A percentile compares a stretch with the other conserved stretches of the same genome.
phyloP scores from a whole-genome alignment of 2,797 vertebrate species.

The Chloroceryle inda region DNA sequence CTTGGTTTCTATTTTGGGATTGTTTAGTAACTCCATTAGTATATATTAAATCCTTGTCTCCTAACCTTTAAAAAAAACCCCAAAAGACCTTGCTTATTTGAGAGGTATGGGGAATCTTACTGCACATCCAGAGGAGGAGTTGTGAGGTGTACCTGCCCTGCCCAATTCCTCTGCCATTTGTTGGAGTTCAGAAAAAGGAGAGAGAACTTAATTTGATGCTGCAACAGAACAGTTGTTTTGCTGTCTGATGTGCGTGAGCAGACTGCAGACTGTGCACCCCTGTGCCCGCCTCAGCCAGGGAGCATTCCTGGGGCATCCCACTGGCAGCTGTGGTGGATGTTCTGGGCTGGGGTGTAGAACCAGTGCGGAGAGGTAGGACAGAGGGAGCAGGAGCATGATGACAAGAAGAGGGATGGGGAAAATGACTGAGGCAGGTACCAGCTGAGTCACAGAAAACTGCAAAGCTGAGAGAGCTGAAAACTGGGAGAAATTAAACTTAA shows the following conservation, averaged over 20 bases:
- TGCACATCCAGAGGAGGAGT: not conserved
- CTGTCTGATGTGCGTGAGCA: not conserved
- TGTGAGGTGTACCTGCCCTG: not conserved
- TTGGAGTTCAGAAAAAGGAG: not conserved
- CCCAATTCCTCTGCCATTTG: not conserved
- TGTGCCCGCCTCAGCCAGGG: not conserved
- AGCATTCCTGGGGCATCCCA: not conserved
- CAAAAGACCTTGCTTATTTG: not conserved
- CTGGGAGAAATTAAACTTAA: not conserved
- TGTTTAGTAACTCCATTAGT: not conserved
- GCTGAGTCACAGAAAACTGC: not conserved
- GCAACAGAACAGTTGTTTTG: not conserved
- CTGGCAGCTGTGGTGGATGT: not conserved
- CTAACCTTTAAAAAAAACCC: not conserved
- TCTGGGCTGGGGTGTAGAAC: not conserved
- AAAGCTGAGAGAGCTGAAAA: not conserved
- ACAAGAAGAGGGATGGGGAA: not conserved
- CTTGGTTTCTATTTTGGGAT: not conserved
- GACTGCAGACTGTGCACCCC: no score
- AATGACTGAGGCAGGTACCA: not conserved
- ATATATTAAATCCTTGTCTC: not conserved
- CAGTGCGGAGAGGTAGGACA: no score
- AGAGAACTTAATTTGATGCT: not conserved
- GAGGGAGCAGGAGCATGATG: not conserved
- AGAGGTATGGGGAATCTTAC: not conserved